A percentile compares a stretch with the other conserved stretches of the same genome.
Evolutionary conservation across 2,888 invertebrate genomes (phyloP).

Genomic region (Leptothorax acervorum): DNA sequence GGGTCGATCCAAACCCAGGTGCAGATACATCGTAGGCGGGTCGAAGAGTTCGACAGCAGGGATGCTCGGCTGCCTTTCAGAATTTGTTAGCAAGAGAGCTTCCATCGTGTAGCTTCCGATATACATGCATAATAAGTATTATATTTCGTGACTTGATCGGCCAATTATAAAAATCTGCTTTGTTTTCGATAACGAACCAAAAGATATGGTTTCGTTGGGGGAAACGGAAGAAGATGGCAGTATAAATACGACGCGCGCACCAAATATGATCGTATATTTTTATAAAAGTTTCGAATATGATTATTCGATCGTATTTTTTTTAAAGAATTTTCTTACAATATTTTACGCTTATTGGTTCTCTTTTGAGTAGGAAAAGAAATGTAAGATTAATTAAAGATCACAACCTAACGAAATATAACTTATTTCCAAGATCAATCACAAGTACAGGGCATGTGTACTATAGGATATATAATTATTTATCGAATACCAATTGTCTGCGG

Average conservation of each 20-base stretch:
- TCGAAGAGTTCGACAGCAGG: conserved; percentile 30
- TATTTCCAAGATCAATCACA: not conserved
- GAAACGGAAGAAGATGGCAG: not conserved
- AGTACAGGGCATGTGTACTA: not conserved
- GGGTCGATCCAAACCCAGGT: conserved; percentile 44
- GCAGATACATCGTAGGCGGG: conserved; percentile 31
- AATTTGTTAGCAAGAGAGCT: conserved; percentile 5
- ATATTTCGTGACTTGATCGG: conserved; percentile 32
- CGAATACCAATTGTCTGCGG: not conserved
- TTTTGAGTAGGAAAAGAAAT: not conserved
- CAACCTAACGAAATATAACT: not conserved
- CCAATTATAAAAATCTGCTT: conserved; percentile 32
- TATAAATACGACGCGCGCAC: not conserved
- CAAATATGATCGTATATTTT: not conserved
- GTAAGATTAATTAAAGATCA: not conserved
- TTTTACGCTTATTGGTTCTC: not conserved
- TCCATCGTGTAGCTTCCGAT: not conserved
- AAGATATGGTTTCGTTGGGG: conserved; percentile 1
- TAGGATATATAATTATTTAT: not conserved
- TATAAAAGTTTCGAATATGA: not conserved
- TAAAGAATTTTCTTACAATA: not conserved
- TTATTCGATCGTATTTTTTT: not conserved
- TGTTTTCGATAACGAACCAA: conserved; percentile 31
- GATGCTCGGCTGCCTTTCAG: conserved; percentile 14
- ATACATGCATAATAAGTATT: conserved; percentile 34